A percentile compares a stretch with the other conserved stretches of the same genome.
phyloP scores from a whole-genome alignment of 2,888 invertebrate genomes.

The Melolontha melolontha region DNA sequence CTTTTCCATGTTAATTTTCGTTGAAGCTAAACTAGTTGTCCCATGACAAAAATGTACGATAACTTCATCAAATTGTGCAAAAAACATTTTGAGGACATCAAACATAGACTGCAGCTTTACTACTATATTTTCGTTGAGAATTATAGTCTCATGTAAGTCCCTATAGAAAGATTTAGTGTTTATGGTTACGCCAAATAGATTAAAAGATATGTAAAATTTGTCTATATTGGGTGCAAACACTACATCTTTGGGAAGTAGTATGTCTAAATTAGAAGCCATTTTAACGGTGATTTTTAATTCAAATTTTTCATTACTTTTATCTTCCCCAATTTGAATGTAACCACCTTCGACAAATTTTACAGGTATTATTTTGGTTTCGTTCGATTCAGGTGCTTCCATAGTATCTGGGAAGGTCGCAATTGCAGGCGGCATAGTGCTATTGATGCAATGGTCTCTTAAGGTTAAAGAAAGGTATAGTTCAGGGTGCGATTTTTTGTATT shows the following conservation, averaged over 20 bases:
- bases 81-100: constrained; percentile 56
- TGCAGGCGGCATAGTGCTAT: constrained; percentile 42
- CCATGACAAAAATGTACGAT: constrained; percentile 57
- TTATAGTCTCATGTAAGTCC: constrained; percentile 57
- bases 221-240: constrained; percentile 56
- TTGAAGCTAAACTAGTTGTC: constrained; percentile 56
- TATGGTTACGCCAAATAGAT: constrained; percentile 60
- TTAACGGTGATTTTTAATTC: constrained; percentile 70
- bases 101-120: constrained; percentile 56
- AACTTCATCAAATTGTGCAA: constrained; percentile 55
- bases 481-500: constrained; percentile 72
- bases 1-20: constrained; percentile 54
- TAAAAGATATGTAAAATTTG: constrained; percentile 59
- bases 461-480: constrained; percentile 72
- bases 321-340: constrained; percentile 69
- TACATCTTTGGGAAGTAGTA: constrained; percentile 63
- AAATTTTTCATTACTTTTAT: constrained; percentile 63
- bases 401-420: constrained; percentile 33
- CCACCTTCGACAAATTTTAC: constrained; percentile 69
- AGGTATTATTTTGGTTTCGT: constrained; percentile 50
- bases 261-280: constrained; percentile 70
- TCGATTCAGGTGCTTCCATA: constrained; percentile 53
- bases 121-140: constrained; percentile 61
- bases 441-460: constrained; percentile 68
- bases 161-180: constrained; percentile 61